Conservation (phyloP, 2,797 vertebrate genomes). For the Scolopax rusticola region DNA sequence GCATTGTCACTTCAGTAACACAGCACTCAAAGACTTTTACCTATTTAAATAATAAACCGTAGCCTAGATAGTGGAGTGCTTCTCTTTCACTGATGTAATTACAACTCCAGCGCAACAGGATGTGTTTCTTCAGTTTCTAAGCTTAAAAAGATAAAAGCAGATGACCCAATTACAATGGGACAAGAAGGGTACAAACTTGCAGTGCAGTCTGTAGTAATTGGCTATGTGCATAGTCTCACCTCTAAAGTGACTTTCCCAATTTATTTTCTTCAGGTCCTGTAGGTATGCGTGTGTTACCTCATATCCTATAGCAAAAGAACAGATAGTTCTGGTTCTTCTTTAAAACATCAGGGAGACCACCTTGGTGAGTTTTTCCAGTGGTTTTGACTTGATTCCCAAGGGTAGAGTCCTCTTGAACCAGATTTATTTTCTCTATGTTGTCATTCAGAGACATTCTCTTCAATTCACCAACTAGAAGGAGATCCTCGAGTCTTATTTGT, state of each 20-base stretch:
- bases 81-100: background rate
- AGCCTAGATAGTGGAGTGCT: background rate
- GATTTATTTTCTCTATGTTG: background rate
- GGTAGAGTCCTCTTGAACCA: background rate
- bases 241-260: background rate
- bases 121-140: background rate
- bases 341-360: background rate
- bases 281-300: accelerated
- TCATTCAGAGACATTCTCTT: background rate
- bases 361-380: background rate
- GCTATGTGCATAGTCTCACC: background rate
- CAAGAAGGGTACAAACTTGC: background rate
- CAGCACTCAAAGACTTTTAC: background rate
- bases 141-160: background rate
- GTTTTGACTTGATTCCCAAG: background rate
- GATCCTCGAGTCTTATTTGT: background rate
- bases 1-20: background rate
- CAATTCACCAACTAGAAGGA: background rate
- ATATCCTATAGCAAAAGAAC: background rate
- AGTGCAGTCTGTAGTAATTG: background rate
- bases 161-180: background rate
- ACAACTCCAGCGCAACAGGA: background rate
- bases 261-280: background rate
- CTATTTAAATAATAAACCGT: background rate
- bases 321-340: background rate